These are phyloP conservation scores for Halichondria panicea DNA, from an alignment of 37 sponge, comb jelly and placozoan genomes.

Conservation along the genomic window DNA sequence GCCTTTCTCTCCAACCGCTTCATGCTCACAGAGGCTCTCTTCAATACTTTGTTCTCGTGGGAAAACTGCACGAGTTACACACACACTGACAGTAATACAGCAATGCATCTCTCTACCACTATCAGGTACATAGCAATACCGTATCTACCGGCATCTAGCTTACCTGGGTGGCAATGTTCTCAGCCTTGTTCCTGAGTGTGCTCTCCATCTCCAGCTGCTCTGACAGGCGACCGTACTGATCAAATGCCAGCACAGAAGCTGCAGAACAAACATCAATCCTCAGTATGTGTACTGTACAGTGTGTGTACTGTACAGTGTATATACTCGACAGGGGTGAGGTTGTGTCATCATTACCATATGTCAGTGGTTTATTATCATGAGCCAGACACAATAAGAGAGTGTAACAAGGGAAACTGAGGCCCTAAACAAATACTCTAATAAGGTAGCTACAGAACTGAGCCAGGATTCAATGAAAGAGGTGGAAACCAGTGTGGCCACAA, in stretches of 20 bases:
- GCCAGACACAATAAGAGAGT: too few species aligned
- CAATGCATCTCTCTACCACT: background rate
- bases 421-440: too few species aligned
- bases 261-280: too few species aligned
- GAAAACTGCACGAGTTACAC: conserved; percentile 22
- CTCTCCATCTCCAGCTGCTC: conserved; percentile 58
- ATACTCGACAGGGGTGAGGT: too few species aligned
- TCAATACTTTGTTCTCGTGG: conserved; percentile 59
- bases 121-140: background rate
- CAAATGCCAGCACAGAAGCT: conserved; percentile 72
- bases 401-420: too few species aligned
- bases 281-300: too few species aligned
- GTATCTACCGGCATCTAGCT: background rate
- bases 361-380: too few species aligned
- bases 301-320: too few species aligned
- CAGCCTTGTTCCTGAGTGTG: conserved; percentile 63
- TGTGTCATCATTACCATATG: too few species aligned
- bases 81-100: background rate
- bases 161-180: conserved; percentile 70
- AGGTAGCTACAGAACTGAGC: too few species aligned
- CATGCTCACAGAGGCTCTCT: conserved; percentile 34
- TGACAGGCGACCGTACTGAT: conserved; percentile 66
- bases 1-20: conserved; percentile 16
- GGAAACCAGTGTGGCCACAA: too few species aligned
- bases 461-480: too few species aligned